Evolutionary conservation across 2,797 vertebrate species (phyloP), one percentile per base, ranked within the genome.

Genomic region (Neosalanx taihuensis): DNA sequence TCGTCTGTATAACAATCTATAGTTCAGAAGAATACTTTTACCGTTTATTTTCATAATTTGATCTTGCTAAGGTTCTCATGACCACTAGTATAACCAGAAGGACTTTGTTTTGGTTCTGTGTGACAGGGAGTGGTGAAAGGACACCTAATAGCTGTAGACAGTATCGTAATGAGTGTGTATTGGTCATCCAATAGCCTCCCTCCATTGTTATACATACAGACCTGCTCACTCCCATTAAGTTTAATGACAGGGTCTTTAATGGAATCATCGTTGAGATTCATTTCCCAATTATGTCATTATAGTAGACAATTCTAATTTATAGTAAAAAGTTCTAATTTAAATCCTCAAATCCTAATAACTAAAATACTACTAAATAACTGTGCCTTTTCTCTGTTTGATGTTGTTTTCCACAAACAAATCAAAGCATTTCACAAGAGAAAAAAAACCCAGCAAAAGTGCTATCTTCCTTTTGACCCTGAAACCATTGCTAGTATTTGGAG

Each of bases 151-250:
- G 53, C 29, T 67, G 35, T 57, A 66, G 51, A 66, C 33, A 15
- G 18, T 20, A 41, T n/a, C 26, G 33, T 35, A n/a, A 9, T 33
- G 10, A 13, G 35, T 51, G 61, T 63, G 59, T 68, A 69, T 69
- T 68, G 67, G 65, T 41, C 41, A 51, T 46, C 35, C 15, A 66
- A 49, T 60, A 20, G 51, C 49, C 51, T 29, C 46, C 30, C 4
- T 41, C 62, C 62, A 65, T 70, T 74, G 61, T 60, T 49, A 74
- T 65, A 33, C 73, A 70, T 15, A 46, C 15, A 35, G 37, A 41
- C 68, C 60, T 58, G 53, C 20, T 30, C 46, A 70, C 64, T 37
- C n/a, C 68, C 61, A 60, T 70, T 70, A 58, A 51, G 33, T 60
- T 35, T 33, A 51, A 64, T 23, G 67, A 67, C 56, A 53, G 31